Conservation (phyloP, 2,888 invertebrate species). For the Dicroscelio sp. region DNA sequence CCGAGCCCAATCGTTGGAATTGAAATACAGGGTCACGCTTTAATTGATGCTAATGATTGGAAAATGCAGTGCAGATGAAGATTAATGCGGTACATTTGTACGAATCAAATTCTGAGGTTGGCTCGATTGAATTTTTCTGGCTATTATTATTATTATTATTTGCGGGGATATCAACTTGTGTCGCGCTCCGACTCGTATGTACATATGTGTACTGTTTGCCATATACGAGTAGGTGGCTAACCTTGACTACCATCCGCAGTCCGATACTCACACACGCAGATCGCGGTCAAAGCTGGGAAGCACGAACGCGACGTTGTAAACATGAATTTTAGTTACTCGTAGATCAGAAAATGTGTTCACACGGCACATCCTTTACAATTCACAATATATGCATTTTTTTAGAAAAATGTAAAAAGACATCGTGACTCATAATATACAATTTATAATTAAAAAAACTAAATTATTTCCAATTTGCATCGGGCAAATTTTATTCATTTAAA, state of each 20-base stretch:
- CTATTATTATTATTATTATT: conserved; percentile 20
- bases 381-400: too few relatives aligned
- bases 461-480: too few relatives aligned
- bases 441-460: too few relatives aligned
- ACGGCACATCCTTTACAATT: too few relatives aligned
- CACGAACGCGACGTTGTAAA: conserved; percentile 51
- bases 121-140: conserved; percentile 8
- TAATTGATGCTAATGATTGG: conserved; percentile 45
- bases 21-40: conserved; percentile 33
- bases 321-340: conserved; percentile 62
- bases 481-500: too few relatives aligned
- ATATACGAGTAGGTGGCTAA: conserved; percentile 88
- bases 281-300: conserved; percentile 54
- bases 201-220: conserved; percentile 54
- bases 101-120: neutral
- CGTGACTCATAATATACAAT: too few relatives aligned
- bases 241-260: conserved; percentile 87
- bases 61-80: conserved; percentile 14
- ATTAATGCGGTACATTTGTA: conserved; percentile 20
- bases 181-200: conserved; percentile 20
- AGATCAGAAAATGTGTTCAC: conserved; percentile 36
- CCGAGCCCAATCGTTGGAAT: neutral
- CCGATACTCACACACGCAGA: conserved; percentile 63
- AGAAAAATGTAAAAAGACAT: too few relatives aligned
- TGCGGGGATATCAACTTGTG: conserved; percentile 10